Evolutionary conservation across 2,888 invertebrate species (phyloP).

Genomic region (Adelognathus sp.): DNA sequence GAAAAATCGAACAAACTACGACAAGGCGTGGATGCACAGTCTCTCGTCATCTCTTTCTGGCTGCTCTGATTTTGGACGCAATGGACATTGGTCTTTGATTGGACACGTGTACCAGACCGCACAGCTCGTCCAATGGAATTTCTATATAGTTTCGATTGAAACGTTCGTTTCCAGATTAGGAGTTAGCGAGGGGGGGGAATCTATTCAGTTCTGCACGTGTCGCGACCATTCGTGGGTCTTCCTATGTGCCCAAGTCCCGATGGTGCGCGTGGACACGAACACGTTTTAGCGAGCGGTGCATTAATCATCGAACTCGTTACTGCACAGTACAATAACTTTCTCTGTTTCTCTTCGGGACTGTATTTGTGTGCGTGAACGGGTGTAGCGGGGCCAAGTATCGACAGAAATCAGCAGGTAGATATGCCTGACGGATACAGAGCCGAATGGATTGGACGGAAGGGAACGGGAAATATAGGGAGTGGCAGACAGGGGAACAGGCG

Average conservation of each 20-base stretch:
- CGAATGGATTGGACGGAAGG: background rate
- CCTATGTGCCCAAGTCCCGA: background rate
- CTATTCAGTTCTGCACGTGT: conserved; percentile 15
- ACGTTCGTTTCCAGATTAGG: background rate
- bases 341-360: background rate
- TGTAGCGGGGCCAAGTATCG: background rate
- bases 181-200: background rate
- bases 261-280: background rate
- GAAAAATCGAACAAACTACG: background rate
- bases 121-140: conserved; percentile 30
- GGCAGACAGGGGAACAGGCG: background rate
- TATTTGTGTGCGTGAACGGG: background rate
- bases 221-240: background rate
- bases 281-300: conserved; percentile 51
- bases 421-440: conserved; percentile 14
- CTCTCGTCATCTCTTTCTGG: background rate
- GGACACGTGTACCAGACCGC: background rate
- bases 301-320: conserved; percentile 63
- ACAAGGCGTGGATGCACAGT: background rate
- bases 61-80: background rate
- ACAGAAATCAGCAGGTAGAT: conserved; percentile 8
- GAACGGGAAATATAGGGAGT: conserved; percentile 1
- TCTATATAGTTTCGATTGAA: conserved; percentile 16
- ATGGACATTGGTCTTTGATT: conserved; percentile 17
- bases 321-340: conserved; percentile 34